Percentiles rank a stretch among this genome's conserved stretches.
phyloP scores from a whole-genome alignment of 2,888 invertebrate species.

The Lithophane ornitopus region DNA sequence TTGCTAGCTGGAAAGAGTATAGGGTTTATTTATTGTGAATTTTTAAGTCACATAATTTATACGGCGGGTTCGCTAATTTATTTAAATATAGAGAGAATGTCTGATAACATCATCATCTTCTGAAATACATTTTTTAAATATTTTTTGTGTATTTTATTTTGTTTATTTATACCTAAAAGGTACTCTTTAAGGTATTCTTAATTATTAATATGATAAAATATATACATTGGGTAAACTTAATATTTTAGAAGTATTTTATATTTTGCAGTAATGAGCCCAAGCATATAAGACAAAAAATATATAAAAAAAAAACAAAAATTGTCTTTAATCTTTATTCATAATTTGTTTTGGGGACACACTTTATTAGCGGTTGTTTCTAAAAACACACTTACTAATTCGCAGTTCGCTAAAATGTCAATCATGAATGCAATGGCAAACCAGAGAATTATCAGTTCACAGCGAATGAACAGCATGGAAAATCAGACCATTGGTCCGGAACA shows the following conservation, averaged over 20 bases:
- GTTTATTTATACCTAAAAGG: neutral
- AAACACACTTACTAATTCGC: neutral
- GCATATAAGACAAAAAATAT: neutral
- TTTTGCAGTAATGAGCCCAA: neutral
- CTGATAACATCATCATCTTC: neutral
- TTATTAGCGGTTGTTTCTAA: neutral
- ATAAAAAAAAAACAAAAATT: neutral
- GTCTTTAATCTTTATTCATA: too few relatives aligned
- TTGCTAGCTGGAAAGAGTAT: conserved; percentile 5
- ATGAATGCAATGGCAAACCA: neutral
- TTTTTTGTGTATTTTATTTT: neutral
- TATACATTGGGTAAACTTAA: too few relatives aligned
- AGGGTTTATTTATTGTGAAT: neutral
- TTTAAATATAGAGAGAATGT: neutral
- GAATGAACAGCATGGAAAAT: conserved; percentile 22
- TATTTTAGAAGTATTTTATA: too few relatives aligned
- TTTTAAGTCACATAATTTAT: neutral
- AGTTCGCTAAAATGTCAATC: neutral
- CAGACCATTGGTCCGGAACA: conserved; percentile 28
- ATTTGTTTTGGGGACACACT: neutral
- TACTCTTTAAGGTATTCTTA: too few relatives aligned
- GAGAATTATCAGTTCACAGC: conserved; percentile 26
- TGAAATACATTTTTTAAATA: neutral
- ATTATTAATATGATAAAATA: too few relatives aligned
- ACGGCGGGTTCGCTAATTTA: neutral